Base-by-base conservation (phyloP, 2,797 vertebrate genomes). In the Emydoidea blandingii region DNA sequence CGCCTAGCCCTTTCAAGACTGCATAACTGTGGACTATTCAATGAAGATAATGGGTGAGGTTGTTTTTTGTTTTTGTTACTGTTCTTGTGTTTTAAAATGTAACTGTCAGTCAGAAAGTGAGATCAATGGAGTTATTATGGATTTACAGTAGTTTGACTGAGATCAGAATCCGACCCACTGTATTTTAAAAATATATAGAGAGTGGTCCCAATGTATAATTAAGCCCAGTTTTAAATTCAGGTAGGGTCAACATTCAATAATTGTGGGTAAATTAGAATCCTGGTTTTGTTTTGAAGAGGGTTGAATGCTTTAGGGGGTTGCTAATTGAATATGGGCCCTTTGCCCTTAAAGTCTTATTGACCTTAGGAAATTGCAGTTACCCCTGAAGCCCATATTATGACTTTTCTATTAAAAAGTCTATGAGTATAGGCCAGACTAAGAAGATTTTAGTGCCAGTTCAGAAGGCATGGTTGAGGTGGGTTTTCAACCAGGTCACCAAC, bases 1-100 rank as follows among this genome's bases (percentile, higher is more conserved):
- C 97, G 54, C 87, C 56, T 96, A 86, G 98, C 97, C 57, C 98
- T 98, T 93, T 98, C 97, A 93, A 98, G 96, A 88, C 90, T 98
- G 81, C 95, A 97, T 88, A 98, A 95, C 62, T 98, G 98, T 96
- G 97, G 96, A 68, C 94, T 98, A 83, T 95, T 92, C 41, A 91
- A 83, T 37, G 97, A 98, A 85, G 96, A 94, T 47, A 96, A 96
- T 89, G 97, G 97, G 98, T 98, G 91, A 98, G 98, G 89, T 93
- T 31, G 49, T 95, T 96, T 96, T 91, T 83, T 96, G 8, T 14
- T 93, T 5, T 25, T 83, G 8, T 81, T 90, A 34, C 23, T 95
- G 19, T 90, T 93, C 15, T 53, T 83, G 12, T 4, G 5, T 92
- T 93, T 87, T 50, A 52, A 34, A 95, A 80, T n/a, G 53, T 56